Base-by-base conservation (phyloP, 2,888 invertebrate species). In the Stenchaetothrips biformis region DNA sequence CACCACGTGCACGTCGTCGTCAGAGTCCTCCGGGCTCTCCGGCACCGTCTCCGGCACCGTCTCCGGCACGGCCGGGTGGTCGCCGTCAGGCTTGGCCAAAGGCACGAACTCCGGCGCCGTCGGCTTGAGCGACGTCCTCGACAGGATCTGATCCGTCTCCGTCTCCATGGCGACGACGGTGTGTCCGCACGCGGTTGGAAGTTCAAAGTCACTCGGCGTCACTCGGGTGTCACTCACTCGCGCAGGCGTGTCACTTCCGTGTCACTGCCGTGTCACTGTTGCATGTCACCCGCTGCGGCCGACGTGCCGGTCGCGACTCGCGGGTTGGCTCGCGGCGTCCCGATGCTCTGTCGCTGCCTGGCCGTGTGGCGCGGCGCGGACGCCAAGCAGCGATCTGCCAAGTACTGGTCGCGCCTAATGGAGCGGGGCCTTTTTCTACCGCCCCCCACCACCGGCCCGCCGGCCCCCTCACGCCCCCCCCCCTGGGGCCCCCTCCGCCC, bases 11-110 rank as follows among this genome's bases (percentile, higher is more conserved):
- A 79, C 62, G 74, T 67, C 79, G 48, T 80, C 79, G 37, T 48
- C 81, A 37, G 59, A 11, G 78, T 78, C 21, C 27, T 62, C 80
- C 62, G 49, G 62, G 77, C 79, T 67, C 27, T 80, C 79, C 11
- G 74, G 47, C 9, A 62, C 18, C 37, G 37, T 37, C 37, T 37
- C 37, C 74, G 81, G 77, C 78, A 81, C 21, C 21, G 79, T 77
- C 9, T 80, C 74, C 47, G 78, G 74, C 25, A 62, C 80, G 21
- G 78, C 25, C 6, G 77, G 49, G 78, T 53, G 78, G 67, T 78
- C 78, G 13, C 53, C 49, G 18, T 77, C 48, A 49, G 37, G 37
- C 37, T 37, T 37, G 2, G 37, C 37, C 9, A 21, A 67, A 21
- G 67, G 67, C 67, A 67, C 67, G 21, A 67, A 67, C 67, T 67